Evolutionary conservation across 2,888 invertebrate genomes (phyloP).

Genomic region (Buathra laborator): DNA sequence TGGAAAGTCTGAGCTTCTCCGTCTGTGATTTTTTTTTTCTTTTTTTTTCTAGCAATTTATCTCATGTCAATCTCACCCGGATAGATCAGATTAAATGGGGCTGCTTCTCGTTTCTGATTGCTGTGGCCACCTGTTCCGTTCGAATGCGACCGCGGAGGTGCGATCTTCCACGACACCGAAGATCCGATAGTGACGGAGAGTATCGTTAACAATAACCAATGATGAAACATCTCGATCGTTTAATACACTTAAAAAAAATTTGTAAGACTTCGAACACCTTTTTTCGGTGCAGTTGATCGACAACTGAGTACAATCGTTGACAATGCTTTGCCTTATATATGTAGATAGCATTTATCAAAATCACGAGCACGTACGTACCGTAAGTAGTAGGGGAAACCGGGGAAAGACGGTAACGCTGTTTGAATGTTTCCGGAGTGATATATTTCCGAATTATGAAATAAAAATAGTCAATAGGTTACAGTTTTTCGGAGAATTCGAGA

Average conservation of each 20-base stretch:
- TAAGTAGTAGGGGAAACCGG: no score
- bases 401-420: no score
- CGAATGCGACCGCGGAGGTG: no score
- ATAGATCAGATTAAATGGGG: conserved; percentile 74
- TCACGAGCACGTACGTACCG: neutral
- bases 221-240: conserved; percentile 23
- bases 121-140: no score
- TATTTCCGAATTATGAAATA: no score
- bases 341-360: neutral
- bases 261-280: neutral
- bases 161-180: conserved; percentile 62
- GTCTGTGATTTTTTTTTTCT: neutral
- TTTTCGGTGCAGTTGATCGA: neutral
- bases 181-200: conserved; percentile 35
- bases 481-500: no score
- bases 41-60: neutral
- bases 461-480: no score
- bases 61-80: conserved; percentile 74
- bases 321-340: conserved; percentile 21
- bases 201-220: conserved; percentile 24
- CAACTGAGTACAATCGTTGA: conserved; percentile 13
- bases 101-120: conserved; percentile 11
- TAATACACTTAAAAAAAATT: neutral
- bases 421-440: no score
- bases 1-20: neutral